Percentiles rank a stretch among this genome's conserved stretches.
These are phyloP conservation scores for Macrobrachium nipponense DNA, from an alignment of 1,140 invertebrate species.

Conservation along the genomic window DNA sequence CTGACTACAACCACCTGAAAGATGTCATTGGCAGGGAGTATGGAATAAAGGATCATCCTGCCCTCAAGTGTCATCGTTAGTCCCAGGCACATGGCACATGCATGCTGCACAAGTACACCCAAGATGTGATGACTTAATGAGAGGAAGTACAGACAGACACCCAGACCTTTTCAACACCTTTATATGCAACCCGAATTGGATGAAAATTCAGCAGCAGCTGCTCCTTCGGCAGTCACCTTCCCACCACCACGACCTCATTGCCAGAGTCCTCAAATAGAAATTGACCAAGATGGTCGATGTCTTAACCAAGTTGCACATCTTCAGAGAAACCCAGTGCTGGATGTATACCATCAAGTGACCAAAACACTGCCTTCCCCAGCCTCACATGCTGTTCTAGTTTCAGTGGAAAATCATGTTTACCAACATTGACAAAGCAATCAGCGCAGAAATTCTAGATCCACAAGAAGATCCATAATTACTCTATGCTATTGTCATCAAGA, in stretches of 20 bases:
- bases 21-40: constrained; percentile 28
- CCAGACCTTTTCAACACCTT: constrained; percentile 71
- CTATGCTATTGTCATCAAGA: neutral
- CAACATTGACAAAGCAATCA: neutral
- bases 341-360: constrained; percentile 72
- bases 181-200: constrained; percentile 70
- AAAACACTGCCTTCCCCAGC: constrained; percentile 68
- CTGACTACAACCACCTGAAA: no score
- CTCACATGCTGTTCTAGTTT: neutral
- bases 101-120: constrained; percentile 68
- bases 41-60: constrained; percentile 66
- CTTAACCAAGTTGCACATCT: constrained; percentile 64
- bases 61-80: constrained; percentile 68
- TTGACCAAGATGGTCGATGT: constrained; percentile 66
- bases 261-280: neutral
- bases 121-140: constrained; percentile 72
- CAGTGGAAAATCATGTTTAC: neutral
- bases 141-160: constrained; percentile 66
- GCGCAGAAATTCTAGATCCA: neutral
- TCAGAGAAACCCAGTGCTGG: constrained; percentile 63
- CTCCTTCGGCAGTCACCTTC: constrained; percentile 48
- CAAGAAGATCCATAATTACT: neutral
- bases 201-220: constrained; percentile 67
- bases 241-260: neutral
- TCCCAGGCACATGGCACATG: constrained; percentile 69